Evolutionary conservation across 2,888 invertebrate genomes (phyloP), one percentile per base, ranked within the genome.

Genomic region (Melanostoma scalare): DNA sequence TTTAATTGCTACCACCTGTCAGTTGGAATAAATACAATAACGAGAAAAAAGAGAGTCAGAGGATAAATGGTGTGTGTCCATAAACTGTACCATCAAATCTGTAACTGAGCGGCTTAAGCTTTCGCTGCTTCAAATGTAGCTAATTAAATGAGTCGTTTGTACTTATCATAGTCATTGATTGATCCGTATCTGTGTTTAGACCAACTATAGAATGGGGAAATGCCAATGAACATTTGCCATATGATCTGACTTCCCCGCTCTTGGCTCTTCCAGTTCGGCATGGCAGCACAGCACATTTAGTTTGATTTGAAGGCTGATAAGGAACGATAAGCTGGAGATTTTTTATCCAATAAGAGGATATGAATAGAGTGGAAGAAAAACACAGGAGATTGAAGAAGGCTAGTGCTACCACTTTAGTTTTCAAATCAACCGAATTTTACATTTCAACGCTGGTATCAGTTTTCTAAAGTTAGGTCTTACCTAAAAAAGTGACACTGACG

Each of bases 91-190:
- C 33, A 46, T 3, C 40, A 6, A 8, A 46, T 33, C 10, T 56
- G 8, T 38, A 58, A 48, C 30, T 33, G 31, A 44, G 4, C 42
- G 33, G 42, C 35, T 33, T 10, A 42, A 52, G 5, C 46, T 65
- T 53, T 73, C 48, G 68, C 55, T 20, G 20, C 68, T 74, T 55
- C 60, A 9, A 55, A 36, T 50, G 20, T 33, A 9, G 44, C 38
- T 69, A 74, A 79, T 74, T 74, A 71, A 48, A 72, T 55, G 55
- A 67, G 60, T 67, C 71, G 48, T 48, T 72, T 42, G 20, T 20
- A 76, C 6, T 65, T 52, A 81, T 71, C 65, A 56, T 36, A 31
- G 33, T 40, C 53, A 44, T 38, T 52, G 55, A 76, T 67, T 38
- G 71, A 71, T 76, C 53, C 6, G 55, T 61, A 81, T 81, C 67